Evolutionary conservation across 2,888 invertebrate genomes (phyloP).

Genomic region (Leptinotarsa peninsularis): DNA sequence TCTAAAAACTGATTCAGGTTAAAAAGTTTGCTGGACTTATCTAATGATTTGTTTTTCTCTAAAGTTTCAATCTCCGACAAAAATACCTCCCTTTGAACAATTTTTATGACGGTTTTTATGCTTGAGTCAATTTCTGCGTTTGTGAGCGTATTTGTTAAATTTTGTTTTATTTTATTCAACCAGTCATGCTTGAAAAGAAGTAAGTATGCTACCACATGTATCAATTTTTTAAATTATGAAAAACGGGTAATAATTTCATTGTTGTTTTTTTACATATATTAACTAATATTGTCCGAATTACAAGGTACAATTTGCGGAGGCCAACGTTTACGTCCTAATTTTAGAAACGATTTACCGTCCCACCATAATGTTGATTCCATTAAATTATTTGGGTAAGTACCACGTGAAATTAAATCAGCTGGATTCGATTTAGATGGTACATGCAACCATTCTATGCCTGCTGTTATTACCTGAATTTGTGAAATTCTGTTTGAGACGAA

Average conservation of each 20-base stretch:
- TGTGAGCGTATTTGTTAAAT: no score
- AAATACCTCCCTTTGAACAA: no score
- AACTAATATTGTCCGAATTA: neutral
- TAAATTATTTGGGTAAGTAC: neutral
- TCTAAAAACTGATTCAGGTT: neutral
- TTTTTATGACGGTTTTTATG: no score
- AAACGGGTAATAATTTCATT: no score
- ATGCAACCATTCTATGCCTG: neutral
- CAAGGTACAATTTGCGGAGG: neutral
- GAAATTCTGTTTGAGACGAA: neutral
- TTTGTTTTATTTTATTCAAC: no score
- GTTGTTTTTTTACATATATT: neutral
- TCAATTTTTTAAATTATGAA: no score
- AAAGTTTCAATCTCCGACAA: no score
- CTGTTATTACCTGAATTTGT: neutral
- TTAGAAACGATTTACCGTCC: neutral
- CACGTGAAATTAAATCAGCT: neutral
- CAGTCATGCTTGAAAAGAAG: no score
- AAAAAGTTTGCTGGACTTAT: neutral
- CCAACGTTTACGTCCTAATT: no score
- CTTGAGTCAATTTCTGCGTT: no score
- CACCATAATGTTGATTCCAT: neutral
- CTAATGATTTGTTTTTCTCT: neutral
- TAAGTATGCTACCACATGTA: no score
- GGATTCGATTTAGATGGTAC: neutral